Conservation (phyloP, 2,113 vertebrate species). For the Hippopotamus amphibius region DNA sequence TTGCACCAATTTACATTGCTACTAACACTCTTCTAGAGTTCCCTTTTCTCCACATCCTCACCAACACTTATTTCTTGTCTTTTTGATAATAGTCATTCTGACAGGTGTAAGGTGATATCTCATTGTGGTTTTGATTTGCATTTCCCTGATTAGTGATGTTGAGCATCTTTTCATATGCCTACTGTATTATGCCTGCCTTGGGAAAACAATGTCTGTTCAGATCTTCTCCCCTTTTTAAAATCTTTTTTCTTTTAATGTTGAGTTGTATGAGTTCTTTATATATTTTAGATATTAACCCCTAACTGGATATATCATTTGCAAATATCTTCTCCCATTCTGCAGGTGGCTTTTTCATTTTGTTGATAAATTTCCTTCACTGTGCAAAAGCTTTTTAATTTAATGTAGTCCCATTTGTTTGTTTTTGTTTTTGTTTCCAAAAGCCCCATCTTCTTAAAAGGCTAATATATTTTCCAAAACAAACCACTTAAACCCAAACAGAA, state of each 20-base stretch:
- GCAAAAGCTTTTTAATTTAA: background rate
- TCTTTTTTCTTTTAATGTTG: background rate
- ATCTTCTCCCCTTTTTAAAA: background rate
- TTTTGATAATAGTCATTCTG: background rate
- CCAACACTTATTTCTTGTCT: background rate
- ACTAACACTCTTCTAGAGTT: background rate
- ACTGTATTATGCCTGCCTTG: background rate
- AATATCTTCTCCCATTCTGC: background rate
- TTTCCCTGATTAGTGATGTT: background rate
- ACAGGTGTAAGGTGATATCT: background rate
- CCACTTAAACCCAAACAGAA: constrained; percentile 15
- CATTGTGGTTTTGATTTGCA: background rate
- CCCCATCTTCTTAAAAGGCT: constrained; percentile 41
- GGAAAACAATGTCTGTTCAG: background rate
- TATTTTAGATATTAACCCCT: background rate
- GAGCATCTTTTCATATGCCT: background rate
- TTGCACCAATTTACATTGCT: background rate
- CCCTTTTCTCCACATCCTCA: background rate
- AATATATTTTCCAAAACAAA: constrained; percentile 47
- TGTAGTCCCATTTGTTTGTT: background rate
- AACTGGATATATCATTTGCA: background rate
- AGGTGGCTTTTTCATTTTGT: background rate
- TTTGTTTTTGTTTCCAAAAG: background rate
- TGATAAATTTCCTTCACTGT: background rate
- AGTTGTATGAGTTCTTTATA: background rate